A percentile compares a stretch with the other conserved stretches of the same genome.
Conservation (phyloP, 1,140 invertebrate species). For the Radopholus similis region DNA sequence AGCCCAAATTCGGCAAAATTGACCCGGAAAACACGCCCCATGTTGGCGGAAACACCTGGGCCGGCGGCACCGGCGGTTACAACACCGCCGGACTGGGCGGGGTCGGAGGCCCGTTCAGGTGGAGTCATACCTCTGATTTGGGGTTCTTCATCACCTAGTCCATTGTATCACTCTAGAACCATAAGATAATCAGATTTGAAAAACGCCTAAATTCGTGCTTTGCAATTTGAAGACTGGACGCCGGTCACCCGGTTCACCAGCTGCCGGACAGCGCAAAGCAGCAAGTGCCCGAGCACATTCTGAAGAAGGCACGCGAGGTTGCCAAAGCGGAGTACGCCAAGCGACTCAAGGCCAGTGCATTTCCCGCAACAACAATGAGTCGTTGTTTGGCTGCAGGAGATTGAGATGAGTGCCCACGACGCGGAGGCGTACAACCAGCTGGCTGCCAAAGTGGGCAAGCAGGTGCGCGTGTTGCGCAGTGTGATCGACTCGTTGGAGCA, state of each 20-base stretch:
- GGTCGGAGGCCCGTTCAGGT: conserved; percentile 80
- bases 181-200: too few relatives aligned
- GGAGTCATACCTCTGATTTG: too few relatives aligned
- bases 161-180: too few relatives aligned
- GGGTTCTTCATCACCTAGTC: too few relatives aligned
- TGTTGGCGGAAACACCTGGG: conserved; percentile 92
- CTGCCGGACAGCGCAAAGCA: conserved; percentile 84
- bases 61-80: conserved; percentile 80
- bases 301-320: conserved; percentile 84
- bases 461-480: conserved; percentile 67
- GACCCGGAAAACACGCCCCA: conserved; percentile 77
- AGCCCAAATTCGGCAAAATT: conserved; percentile 81
- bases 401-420: conserved; percentile 90
- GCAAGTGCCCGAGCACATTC: conserved; percentile 77
- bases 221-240: conserved; percentile 73
- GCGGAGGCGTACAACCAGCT: conserved; percentile 80
- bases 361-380: conserved; percentile 4
- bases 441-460: conserved; percentile 72
- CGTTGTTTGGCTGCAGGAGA: conserved; percentile 72
- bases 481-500: conserved; percentile 70
- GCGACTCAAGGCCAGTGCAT: conserved; percentile 56
- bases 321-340: conserved; percentile 82
- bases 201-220: too few relatives aligned
- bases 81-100: conserved; percentile 71
- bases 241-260: conserved; percentile 85